Conservation (phyloP, 2,113 vertebrate species). For the Pao palembangensis region DNA sequence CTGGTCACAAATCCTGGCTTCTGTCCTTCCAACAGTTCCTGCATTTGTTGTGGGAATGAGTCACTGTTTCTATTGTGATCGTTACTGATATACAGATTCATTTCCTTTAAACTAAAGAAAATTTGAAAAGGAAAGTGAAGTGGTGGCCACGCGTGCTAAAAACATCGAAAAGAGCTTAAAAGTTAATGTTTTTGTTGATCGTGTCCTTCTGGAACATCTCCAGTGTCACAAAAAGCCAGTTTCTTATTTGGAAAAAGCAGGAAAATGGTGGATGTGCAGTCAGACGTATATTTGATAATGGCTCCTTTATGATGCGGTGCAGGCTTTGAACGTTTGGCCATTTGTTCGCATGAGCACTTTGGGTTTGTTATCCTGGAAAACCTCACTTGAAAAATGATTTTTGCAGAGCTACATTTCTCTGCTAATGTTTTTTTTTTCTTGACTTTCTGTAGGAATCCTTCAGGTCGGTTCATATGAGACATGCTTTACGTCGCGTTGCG, state of each 20-base stretch:
- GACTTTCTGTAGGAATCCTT: slow-evolving; percentile 49
- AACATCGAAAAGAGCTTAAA: background rate
- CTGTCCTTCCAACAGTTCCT: slow-evolving; percentile 40
- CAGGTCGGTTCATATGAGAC: slow-evolving; percentile 40
- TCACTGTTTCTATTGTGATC: slow-evolving; percentile 18
- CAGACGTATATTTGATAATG: slow-evolving; percentile 40
- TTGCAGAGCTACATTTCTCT: slow-evolving; percentile 55
- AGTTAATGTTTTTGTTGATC: background rate
- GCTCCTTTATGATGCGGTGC: slow-evolving; percentile 37
- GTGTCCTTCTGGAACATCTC: slow-evolving; percentile 1
- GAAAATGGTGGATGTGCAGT: slow-evolving; percentile 17
- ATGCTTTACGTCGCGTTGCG: slow-evolving; percentile 52
- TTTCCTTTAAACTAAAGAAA: slow-evolving; percentile 13
- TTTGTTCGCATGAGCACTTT: slow-evolving; percentile 54
- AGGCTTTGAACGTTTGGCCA: slow-evolving; percentile 47
- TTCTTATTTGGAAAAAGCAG: slow-evolving; percentile 4
- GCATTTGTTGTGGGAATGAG: slow-evolving; percentile 48
- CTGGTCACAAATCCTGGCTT: slow-evolving; percentile 50
- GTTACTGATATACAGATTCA: slow-evolving; percentile 17
- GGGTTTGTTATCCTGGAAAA: slow-evolving; percentile 66
- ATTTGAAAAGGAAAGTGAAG: slow-evolving; percentile 14
- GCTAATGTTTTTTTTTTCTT: slow-evolving; percentile 59
- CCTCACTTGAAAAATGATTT: slow-evolving; percentile 62
- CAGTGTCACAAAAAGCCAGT: background rate
- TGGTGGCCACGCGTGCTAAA: background rate